Conservation (phyloP, 2,113 vertebrate genomes). For the Orthonyx spaldingii region DNA sequence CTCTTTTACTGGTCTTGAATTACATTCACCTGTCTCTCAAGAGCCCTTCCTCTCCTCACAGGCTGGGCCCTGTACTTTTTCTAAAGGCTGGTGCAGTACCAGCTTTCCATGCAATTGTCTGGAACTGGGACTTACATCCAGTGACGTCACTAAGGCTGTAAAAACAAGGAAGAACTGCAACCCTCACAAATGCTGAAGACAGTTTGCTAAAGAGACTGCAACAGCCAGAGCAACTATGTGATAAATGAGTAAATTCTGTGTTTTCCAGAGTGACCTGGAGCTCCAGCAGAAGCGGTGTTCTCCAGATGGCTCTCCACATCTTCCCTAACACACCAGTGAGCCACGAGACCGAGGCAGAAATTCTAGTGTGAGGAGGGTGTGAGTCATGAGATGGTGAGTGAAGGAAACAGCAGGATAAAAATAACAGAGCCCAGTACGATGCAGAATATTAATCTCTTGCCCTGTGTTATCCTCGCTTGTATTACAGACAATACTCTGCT, state of each 20-base stretch:
- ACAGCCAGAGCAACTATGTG: neutral
- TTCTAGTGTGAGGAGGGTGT: slow-evolving; percentile 30
- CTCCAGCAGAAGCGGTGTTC: neutral
- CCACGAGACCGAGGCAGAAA: slow-evolving; percentile 2
- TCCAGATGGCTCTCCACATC: neutral
- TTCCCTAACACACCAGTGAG: neutral
- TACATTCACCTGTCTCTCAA: neutral
- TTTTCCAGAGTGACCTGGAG: neutral
- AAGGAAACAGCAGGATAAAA: slow-evolving; percentile 53
- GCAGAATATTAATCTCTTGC: slow-evolving; percentile 44
- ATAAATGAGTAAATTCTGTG: neutral
- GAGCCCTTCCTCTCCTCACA: neutral
- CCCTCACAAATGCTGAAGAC: neutral
- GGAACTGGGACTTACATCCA: neutral
- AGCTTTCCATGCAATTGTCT: neutral
- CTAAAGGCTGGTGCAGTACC: neutral
- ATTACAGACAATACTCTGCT: neutral
- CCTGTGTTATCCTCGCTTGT: slow-evolving; percentile 28
- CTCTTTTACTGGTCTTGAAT: neutral
- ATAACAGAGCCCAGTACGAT: slow-evolving; percentile 23
- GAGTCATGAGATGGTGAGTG: slow-evolving; percentile 51
- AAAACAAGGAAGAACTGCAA: neutral
- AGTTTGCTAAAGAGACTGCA: neutral
- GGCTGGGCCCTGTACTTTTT: neutral
- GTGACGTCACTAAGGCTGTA: rapidly evolving